These are phyloP conservation scores for Bombus fervidus DNA, from an alignment of 1,140 invertebrate species.

Conservation along the genomic window DNA sequence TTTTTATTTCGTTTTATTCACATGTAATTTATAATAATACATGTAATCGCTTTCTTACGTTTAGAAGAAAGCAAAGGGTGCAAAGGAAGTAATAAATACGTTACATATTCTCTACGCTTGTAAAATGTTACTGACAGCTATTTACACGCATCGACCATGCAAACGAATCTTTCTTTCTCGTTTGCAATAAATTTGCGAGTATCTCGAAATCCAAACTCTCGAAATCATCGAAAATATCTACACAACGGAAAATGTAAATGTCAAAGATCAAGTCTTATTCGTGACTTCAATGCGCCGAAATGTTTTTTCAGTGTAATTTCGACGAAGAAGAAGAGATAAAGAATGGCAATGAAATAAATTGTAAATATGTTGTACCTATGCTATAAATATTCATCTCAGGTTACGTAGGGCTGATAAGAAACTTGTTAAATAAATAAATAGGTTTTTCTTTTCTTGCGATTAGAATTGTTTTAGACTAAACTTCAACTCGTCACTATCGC, in stretches of 20 bases:
- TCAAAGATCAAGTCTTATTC: neutral
- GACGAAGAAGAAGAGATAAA: neutral
- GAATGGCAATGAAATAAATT: neutral
- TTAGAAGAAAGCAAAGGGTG: constrained; percentile 17
- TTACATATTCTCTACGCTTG: constrained; percentile 32
- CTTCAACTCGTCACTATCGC: neutral
- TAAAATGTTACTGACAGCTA: constrained; percentile 43
- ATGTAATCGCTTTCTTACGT: constrained; percentile 26
- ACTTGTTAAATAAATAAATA: constrained; percentile 27
- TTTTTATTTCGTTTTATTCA: constrained; percentile 45
- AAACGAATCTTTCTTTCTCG: neutral
- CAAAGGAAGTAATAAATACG: constrained; percentile 41
- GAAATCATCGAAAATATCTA: constrained; percentile 6
- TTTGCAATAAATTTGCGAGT: neutral
- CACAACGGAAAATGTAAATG: neutral
- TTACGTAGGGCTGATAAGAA: constrained; percentile 11
- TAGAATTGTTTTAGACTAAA: neutral
- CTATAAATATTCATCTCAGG: neutral
- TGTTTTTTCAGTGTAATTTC: neutral
- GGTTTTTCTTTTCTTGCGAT: neutral
- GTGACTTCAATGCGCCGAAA: neutral
- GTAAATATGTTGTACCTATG: neutral
- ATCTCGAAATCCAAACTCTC: neutral
- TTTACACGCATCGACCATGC: constrained; percentile 45
- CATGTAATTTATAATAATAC: constrained; percentile 53